Evolutionary conservation across 2,113 vertebrate species (phyloP).

Genomic region (Lycaon pictus): DNA sequence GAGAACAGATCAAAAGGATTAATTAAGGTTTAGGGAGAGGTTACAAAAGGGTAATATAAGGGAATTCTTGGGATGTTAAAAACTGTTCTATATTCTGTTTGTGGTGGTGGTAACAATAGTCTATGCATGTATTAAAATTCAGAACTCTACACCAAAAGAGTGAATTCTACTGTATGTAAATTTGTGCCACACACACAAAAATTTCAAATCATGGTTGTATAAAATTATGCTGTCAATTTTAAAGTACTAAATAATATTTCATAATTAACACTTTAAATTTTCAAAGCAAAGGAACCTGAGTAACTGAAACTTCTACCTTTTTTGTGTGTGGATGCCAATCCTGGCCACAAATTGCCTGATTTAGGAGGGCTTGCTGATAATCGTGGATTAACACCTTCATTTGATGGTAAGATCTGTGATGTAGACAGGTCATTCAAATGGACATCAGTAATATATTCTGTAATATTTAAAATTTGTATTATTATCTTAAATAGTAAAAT

Average conservation of each 20-base stretch:
- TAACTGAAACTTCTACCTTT: constrained; percentile 90
- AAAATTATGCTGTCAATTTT: constrained; percentile 13
- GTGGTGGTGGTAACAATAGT: background rate
- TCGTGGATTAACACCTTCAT: constrained; percentile 90
- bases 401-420: constrained; percentile 88
- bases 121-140: background rate
- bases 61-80: background rate
- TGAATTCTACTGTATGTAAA: constrained; percentile 17
- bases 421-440: constrained; percentile 91
- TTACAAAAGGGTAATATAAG: background rate
- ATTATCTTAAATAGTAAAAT: constrained; percentile 66
- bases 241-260: constrained; percentile 1
- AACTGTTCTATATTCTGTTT: background rate
- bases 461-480: constrained; percentile 75
- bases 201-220: background rate
- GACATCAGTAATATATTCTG: constrained; percentile 93
- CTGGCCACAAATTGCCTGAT: constrained; percentile 90
- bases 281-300: background rate
- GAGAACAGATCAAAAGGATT: background rate
- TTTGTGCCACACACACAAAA: background rate
- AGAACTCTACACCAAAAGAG: constrained; percentile 8
- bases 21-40: background rate
- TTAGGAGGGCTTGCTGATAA: constrained; percentile 95
- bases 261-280: constrained; percentile 47
- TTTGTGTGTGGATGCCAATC: constrained; percentile 91